Conservation (phyloP, 2,797 vertebrate species). For the Streptopelia turtur region DNA sequence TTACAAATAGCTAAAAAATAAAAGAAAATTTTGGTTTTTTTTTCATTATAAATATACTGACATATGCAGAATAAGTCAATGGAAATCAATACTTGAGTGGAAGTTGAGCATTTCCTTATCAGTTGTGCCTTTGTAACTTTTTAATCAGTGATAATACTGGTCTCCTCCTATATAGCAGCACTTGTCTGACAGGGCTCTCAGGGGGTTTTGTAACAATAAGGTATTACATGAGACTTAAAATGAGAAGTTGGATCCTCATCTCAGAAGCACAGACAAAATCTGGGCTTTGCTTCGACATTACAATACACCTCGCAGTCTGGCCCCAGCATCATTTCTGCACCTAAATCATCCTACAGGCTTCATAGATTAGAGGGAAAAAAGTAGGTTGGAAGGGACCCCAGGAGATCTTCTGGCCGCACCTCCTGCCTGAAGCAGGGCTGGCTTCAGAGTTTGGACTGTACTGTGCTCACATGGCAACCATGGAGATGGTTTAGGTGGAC, state of each 20-base stretch:
- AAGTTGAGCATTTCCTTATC: not conserved
- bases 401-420: not conserved
- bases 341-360: not conserved
- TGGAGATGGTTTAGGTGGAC: not conserved
- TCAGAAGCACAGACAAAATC: not conserved
- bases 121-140: not conserved
- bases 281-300: not conserved
- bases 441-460: not conserved
- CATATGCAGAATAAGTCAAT: not conserved
- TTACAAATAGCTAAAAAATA: not conserved
- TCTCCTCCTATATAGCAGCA: not conserved
- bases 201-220: not conserved
- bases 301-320: not conserved
- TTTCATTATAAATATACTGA: not conserved
- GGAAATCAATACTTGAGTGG: not conserved
- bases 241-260: not conserved
- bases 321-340: not conserved
- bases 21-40: accelerated
- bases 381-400: not conserved
- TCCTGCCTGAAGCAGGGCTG: not conserved
- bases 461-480: not conserved
- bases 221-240: not conserved
- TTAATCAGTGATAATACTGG: not conserved
- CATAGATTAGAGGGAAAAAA: not conserved
- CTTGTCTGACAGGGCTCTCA: not conserved